A percentile compares a stretch with the other conserved stretches of the same genome.
Conservation (phyloP, 1,140 invertebrate genomes). For the Dufourea novaeangliae region DNA sequence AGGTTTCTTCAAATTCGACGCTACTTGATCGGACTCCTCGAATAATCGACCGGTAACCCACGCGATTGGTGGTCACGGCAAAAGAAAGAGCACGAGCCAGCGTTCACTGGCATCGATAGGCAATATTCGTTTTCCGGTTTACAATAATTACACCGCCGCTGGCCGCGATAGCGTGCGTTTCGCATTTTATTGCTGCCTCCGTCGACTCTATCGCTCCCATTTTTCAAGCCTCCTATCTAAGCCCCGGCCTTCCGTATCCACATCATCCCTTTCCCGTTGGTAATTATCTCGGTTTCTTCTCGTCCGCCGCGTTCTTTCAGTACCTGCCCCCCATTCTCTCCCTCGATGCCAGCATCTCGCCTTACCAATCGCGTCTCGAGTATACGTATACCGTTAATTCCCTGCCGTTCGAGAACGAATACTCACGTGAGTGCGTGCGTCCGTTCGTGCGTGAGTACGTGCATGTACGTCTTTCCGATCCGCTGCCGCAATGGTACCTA, state of each 20-base stretch:
- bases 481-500: neutral
- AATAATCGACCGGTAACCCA: constrained; percentile 8
- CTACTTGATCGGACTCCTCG: neutral
- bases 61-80: neutral
- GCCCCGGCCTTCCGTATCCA: constrained; percentile 35
- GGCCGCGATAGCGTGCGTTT: constrained; percentile 45
- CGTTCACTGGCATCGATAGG: constrained; percentile 8
- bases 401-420: constrained; percentile 28
- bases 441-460: constrained; percentile 19
- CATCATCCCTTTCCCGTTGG: neutral
- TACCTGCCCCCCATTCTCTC: constrained; percentile 6
- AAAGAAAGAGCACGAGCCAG: neutral
- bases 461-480: neutral
- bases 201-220: constrained; percentile 58
- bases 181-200: constrained; percentile 52
- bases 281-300: constrained; percentile 54
- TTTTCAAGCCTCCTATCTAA: constrained; percentile 60
- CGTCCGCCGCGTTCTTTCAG: constrained; percentile 4
- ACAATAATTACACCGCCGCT: constrained; percentile 56
- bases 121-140: constrained; percentile 38
- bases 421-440: constrained; percentile 29
- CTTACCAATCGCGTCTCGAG: constrained; percentile 39
- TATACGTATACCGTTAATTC: constrained; percentile 55
- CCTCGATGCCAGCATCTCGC: constrained; percentile 40
- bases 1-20: neutral